phyloP scores from a whole-genome alignment of 2,113 vertebrate species.

The Lontra canadensis region DNA sequence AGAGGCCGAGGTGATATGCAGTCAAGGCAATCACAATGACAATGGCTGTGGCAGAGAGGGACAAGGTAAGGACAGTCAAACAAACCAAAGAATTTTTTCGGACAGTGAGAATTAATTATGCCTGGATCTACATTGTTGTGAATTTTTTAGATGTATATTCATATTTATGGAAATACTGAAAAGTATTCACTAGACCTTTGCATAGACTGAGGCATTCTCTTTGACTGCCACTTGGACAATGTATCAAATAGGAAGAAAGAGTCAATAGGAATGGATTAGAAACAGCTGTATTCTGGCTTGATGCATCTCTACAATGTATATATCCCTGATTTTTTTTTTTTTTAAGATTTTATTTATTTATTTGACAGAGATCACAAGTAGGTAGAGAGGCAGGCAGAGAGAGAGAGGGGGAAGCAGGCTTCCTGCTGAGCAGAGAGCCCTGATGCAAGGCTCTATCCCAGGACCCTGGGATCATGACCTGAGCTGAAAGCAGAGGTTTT shows the following conservation, averaged over 20 bases:
- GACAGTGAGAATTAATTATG: neutral
- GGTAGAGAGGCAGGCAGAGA: no score
- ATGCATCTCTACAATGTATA: neutral
- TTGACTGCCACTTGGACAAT: neutral
- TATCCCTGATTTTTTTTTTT: neutral
- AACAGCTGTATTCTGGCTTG: neutral
- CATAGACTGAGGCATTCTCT: neutral
- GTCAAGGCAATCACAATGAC: rapidly evolving
- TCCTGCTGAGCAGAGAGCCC: no score
- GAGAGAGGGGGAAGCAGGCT: no score
- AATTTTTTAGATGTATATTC: neutral
- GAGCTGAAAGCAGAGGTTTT: no score
- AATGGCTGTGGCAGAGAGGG: neutral
- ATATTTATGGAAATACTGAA: neutral
- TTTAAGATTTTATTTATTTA: no score
- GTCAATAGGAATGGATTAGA: neutral
- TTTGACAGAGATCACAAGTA: no score
- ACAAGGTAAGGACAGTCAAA: neutral
- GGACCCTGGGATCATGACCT: no score
- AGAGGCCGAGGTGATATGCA: rapidly evolving
- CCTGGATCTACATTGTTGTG: neutral
- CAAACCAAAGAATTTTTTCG: neutral
- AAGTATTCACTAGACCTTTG: neutral
- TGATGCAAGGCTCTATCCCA: no score
- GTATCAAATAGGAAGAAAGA: neutral